Evolutionary conservation across 2,113 vertebrate genomes (phyloP).

Genomic region (Tetrao urogallus): DNA sequence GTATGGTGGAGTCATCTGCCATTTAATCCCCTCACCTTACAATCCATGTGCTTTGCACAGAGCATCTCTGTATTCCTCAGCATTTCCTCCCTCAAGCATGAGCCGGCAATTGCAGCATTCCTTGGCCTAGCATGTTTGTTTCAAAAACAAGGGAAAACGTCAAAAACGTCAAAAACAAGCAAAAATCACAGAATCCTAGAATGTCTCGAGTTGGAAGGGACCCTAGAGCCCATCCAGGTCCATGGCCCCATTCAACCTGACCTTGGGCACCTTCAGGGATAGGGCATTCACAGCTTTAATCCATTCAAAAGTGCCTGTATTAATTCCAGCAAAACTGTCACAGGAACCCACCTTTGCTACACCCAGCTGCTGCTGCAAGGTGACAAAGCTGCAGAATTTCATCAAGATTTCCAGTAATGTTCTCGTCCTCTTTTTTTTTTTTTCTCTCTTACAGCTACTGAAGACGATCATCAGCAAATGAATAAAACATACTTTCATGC

Average conservation of each 20-base stretch:
- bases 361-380: neutral
- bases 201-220: neutral
- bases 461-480: neutral
- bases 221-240: neutral
- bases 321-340: neutral
- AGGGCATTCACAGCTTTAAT: neutral
- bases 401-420: neutral
- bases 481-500: slow-evolving; percentile 53
- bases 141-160: neutral
- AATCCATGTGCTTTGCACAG: neutral
- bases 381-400: neutral
- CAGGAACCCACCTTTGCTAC: neutral
- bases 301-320: neutral
- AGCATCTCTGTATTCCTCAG: neutral
- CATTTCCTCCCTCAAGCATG: neutral
- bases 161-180: too few relatives aligned
- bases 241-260: neutral
- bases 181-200: neutral
- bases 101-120: neutral
- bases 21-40: neutral
- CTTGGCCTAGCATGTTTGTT: neutral
- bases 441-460: neutral
- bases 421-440: neutral
- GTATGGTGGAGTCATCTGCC: neutral
- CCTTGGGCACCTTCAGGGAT: neutral